phyloP scores from a whole-genome alignment of 2,888 invertebrate genomes.

The Bellardia bayeri region DNA sequence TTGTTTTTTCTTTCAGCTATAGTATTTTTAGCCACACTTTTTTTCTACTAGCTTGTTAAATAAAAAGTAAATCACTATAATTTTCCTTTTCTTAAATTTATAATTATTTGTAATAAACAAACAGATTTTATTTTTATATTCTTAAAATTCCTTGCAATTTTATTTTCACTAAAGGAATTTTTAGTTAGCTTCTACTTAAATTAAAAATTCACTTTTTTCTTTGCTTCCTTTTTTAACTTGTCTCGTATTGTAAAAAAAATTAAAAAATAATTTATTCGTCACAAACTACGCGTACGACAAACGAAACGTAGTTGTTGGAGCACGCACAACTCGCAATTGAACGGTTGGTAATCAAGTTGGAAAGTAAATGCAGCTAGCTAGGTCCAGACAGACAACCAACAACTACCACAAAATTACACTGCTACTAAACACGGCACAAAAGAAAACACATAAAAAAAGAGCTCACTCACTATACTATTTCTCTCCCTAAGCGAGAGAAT shows the following conservation, averaged over 20 bases:
- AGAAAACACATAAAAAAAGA: conserved; percentile 5
- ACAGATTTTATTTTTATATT: conserved; percentile 10
- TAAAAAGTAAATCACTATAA: conserved; percentile 16
- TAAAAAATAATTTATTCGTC: conserved; percentile 49
- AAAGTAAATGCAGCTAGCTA: conserved; percentile 63
- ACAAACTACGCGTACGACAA: conserved; percentile 64
- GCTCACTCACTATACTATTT: background rate
- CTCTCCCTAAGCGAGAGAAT: conserved; percentile 19
- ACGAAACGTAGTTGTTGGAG: conserved; percentile 76
- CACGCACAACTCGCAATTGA: conserved; percentile 77
- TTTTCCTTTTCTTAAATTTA: background rate
- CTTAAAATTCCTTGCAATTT: conserved; percentile 41
- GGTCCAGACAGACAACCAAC: conserved; percentile 31
- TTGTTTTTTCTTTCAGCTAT: conserved; percentile 21
- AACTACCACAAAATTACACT: conserved; percentile 65
- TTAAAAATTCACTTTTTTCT: conserved; percentile 54
- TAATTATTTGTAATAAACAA: background rate
- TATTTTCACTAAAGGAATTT: conserved; percentile 55
- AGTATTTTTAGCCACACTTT: conserved; percentile 52
- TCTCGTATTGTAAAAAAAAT: conserved; percentile 53
- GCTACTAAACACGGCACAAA: conserved; percentile 52
- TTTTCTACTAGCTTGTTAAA: background rate
- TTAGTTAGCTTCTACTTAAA: conserved; percentile 12
- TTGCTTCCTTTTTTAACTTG: conserved; percentile 64
- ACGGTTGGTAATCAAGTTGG: conserved; percentile 71